Conservation (phyloP, 2,797 vertebrate species). For the Cyclopterus lumpus region DNA sequence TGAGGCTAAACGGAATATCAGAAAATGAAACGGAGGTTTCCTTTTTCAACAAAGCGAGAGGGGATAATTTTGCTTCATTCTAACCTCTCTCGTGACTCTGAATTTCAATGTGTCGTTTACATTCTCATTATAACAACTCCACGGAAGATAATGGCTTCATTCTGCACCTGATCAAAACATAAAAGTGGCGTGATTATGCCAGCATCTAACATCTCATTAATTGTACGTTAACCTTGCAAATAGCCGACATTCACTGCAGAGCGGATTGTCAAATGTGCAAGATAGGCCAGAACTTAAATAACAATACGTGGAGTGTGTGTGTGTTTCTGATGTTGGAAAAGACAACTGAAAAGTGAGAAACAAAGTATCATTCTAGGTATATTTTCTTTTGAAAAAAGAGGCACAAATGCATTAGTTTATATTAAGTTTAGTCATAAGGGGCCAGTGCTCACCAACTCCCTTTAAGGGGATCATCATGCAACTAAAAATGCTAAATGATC, state of each 20-base stretch:
- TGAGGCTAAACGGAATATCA: background rate
- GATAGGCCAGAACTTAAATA: background rate
- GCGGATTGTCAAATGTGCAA: background rate
- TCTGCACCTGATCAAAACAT: background rate
- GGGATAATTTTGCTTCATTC: background rate
- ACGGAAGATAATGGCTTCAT: background rate
- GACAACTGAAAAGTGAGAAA: background rate
- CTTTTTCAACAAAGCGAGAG: background rate
- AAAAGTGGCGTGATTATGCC: background rate
- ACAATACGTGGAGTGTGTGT: background rate
- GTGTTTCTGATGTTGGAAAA: background rate
- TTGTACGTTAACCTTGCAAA: conserved; percentile 28
- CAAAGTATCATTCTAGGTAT: background rate
- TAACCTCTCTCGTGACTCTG: background rate
- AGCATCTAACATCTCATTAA: conserved; percentile 17
- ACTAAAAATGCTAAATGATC: conserved; percentile 67
- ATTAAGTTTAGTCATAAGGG: conserved; percentile 23
- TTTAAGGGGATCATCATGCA: conserved; percentile 32
- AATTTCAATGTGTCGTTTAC: background rate
- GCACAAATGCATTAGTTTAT: conserved; percentile 1
- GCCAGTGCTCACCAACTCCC: conserved; percentile 23
- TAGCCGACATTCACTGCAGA: background rate
- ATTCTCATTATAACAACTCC: conserved; percentile 6
- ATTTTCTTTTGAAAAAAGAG: background rate
- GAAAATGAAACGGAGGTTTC: too few species aligned